These are phyloP conservation scores for Siderastrea radians DNA, from an alignment of 92 coral and sea anemone species.

Conservation along the genomic window DNA sequence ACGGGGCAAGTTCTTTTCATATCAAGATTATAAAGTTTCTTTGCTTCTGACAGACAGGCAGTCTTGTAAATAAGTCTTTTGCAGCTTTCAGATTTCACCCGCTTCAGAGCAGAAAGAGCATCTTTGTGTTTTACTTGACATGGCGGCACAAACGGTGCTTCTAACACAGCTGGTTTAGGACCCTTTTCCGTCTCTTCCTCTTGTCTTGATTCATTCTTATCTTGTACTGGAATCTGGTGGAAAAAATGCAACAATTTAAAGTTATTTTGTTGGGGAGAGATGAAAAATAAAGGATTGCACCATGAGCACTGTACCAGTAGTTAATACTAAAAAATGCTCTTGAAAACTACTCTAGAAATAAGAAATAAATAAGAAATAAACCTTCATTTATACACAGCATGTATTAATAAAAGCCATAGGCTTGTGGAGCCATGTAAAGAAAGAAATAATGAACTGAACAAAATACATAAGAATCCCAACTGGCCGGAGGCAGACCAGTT, in stretches of 20 bases:
- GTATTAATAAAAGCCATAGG: too few relatives aligned
- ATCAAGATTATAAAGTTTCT: constrained; percentile 74
- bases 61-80: constrained; percentile 84
- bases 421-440: too few relatives aligned
- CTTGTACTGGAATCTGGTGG: constrained; percentile 26
- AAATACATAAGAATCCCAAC: too few relatives aligned
- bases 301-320: too few relatives aligned
- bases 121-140: constrained; percentile 92
- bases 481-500: too few relatives aligned
- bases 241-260: neutral
- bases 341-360: too few relatives aligned
- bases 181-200: constrained; percentile 2
- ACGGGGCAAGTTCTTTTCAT: constrained; percentile 86
- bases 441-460: too few relatives aligned
- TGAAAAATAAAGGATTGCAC: too few relatives aligned
- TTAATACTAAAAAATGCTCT: too few relatives aligned
- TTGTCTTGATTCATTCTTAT: constrained; percentile 17
- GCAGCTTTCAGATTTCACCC: constrained; percentile 90
- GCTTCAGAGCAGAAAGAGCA: constrained; percentile 83
- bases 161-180: constrained; percentile 35
- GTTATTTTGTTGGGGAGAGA: neutral
- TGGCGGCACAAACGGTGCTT: constrained; percentile 70
- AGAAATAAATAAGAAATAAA: too few relatives aligned
- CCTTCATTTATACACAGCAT: too few relatives aligned
- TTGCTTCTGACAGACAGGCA: constrained; percentile 89